Base-by-base conservation (phyloP, 1,140 invertebrate genomes). In the Dryas iulia region DNA sequence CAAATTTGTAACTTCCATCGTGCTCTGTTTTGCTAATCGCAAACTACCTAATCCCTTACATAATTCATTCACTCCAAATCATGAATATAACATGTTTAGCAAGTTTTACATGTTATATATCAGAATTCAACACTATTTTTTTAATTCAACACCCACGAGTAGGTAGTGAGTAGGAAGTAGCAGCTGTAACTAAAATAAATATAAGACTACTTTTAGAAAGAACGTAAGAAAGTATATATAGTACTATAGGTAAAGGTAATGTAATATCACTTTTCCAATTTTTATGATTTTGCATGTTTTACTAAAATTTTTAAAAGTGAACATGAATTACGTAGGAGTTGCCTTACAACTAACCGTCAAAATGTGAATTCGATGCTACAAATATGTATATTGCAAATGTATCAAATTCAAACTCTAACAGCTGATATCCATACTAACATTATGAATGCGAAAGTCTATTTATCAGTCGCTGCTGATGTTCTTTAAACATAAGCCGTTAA, bases 1-100 rank as follows among this genome's bases (percentile, higher is more conserved):
- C 84, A 79, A 90, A 88, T 91, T 91, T 91, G 89, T 90, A 91
- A 87, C 87, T 86, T 89, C 84, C 82, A 89, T 91, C 89, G 89
- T 91, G 89, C 89, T 91, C 89, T 91, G 87, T 82, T 83, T 73
- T 74, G 69, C 72, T 65, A 61, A 74, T 58, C 39, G 70, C 72
- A 69, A 74, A 73, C 47, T 67, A 74, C 69, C 69, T 69, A 62
- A 33, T 53, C 71, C 74, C 70, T 28, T 70, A 71, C 72, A 58
- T 71, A 66, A 73, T 78, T 71, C 73, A 82, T 73, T 77, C 39
- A 21, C 39, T 47, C 39, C 35, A 47, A 47, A 21, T 18, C 21
- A 28, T 28, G 2, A 3, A 3, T 28, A 28, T 28, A 3, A 2
- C 26, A 28, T 28, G n/a, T n/a, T n/a, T n/a, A 28, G 26, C 26